phyloP scores from a whole-genome alignment of 2,888 invertebrate species.

The Matsumyia berberina region DNA sequence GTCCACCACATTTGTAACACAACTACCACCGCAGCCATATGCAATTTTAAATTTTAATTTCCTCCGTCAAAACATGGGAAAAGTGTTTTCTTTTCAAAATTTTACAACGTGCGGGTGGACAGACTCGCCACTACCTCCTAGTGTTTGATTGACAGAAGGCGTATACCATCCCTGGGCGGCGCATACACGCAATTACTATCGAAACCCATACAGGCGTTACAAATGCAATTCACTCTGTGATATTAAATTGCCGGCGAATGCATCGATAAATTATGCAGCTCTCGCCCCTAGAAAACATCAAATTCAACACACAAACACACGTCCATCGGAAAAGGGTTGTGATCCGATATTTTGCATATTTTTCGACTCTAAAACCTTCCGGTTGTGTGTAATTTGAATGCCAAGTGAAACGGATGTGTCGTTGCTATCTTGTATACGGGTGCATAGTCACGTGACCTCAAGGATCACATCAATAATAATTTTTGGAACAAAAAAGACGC shows the following conservation, averaged over 20 bases:
- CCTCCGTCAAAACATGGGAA: conserved; percentile 61
- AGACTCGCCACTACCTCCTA: conserved; percentile 19
- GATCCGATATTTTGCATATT: conserved; percentile 71
- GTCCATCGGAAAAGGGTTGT: conserved; percentile 61
- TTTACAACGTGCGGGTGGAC: conserved; percentile 42
- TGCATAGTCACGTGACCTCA: conserved; percentile 71
- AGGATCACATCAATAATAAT: conserved; percentile 54
- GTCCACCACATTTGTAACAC: conserved; percentile 42
- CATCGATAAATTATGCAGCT: conserved; percentile 75
- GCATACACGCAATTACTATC: conserved; percentile 61
- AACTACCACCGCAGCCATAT: conserved; percentile 37
- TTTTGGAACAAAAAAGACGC: conserved; percentile 29
- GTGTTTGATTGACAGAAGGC: conserved; percentile 70
- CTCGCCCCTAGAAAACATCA: conserved; percentile 48
- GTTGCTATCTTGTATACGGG: conserved; percentile 69
- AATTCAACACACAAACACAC: conserved; percentile 9
- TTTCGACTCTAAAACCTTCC: conserved; percentile 69
- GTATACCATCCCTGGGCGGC: conserved; percentile 52
- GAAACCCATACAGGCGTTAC: conserved; percentile 71
- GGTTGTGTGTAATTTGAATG: conserved; percentile 67
- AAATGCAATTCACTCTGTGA: conserved; percentile 72
- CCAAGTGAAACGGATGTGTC: conserved; percentile 41
- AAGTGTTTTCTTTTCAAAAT: conserved; percentile 21
- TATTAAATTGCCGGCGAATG: conserved; percentile 71
- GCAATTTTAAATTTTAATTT: conserved; percentile 72